Evolutionary conservation across 2,888 invertebrate genomes (phyloP).

Genomic region (Andricus curvator): DNA sequence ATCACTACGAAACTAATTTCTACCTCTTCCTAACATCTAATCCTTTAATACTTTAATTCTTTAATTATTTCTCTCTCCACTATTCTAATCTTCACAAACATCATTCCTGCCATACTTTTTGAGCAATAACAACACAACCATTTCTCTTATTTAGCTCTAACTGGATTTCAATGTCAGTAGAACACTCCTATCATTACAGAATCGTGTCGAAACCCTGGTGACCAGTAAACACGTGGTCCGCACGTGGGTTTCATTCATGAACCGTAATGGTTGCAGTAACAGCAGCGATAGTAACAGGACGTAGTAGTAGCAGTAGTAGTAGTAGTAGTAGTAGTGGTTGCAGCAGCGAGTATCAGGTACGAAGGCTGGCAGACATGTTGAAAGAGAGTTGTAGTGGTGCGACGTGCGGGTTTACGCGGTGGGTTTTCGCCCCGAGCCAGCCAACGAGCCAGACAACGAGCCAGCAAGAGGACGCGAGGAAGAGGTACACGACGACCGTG

Average conservation of each 20-base stretch:
- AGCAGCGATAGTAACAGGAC: constrained; percentile 38
- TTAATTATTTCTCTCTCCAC: neutral
- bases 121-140: neutral
- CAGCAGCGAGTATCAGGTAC: constrained; percentile 45
- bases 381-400: constrained; percentile 53
- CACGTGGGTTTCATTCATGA: constrained; percentile 73
- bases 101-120: neutral
- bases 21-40: neutral
- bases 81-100: neutral
- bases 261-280: constrained; percentile 53
- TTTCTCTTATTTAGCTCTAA: neutral
- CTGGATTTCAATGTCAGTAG: neutral
- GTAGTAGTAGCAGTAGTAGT: constrained; percentile 50
- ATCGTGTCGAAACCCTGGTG: constrained; percentile 22
- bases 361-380: constrained; percentile 48
- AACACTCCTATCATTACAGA: neutral
- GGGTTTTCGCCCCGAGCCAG: constrained; percentile 61
- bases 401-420: constrained; percentile 59
- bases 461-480: constrained; percentile 50
- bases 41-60: neutral
- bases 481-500: constrained; percentile 51
- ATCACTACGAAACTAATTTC: neutral
- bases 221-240: constrained; percentile 63
- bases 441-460: constrained; percentile 52
- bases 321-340: constrained; percentile 31